Evolutionary conservation across 2,888 invertebrate genomes (phyloP).

Genomic region (Phorcus lineatus): DNA sequence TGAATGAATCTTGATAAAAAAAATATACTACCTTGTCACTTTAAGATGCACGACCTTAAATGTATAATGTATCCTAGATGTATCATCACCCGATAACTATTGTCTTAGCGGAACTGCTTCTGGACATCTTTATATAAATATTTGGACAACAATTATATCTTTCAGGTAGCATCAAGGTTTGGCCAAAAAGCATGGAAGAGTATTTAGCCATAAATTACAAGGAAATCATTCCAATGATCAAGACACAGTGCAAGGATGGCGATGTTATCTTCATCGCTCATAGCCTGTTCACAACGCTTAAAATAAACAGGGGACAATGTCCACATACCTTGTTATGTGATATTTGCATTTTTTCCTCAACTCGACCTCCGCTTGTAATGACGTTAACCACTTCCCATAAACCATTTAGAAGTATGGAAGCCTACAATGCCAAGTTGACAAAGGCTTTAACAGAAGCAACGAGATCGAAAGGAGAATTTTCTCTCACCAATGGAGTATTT

Average conservation of each 20-base stretch:
- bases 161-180: not conserved
- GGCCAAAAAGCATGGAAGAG: not conserved
- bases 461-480: not conserved
- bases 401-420: not conserved
- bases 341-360: not conserved
- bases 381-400: not conserved
- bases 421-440: not conserved
- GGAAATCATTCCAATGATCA: not conserved
- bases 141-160: too few species aligned
- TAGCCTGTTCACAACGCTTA: not conserved
- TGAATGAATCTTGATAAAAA: too few species aligned
- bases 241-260: not conserved
- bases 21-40: too few species aligned
- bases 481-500: not conserved
- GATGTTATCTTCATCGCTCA: not conserved
- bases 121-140: too few species aligned
- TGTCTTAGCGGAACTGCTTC: too few species aligned
- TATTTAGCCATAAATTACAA: not conserved
- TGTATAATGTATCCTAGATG: too few species aligned
- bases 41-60: too few species aligned
- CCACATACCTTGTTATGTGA: not conserved
- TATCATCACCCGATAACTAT: too few species aligned
- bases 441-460: not conserved
- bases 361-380: not conserved
- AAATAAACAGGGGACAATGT: not conserved